Evolutionary conservation across 2,888 invertebrate genomes (phyloP).

Genomic region (Scaeva pyrastri): DNA sequence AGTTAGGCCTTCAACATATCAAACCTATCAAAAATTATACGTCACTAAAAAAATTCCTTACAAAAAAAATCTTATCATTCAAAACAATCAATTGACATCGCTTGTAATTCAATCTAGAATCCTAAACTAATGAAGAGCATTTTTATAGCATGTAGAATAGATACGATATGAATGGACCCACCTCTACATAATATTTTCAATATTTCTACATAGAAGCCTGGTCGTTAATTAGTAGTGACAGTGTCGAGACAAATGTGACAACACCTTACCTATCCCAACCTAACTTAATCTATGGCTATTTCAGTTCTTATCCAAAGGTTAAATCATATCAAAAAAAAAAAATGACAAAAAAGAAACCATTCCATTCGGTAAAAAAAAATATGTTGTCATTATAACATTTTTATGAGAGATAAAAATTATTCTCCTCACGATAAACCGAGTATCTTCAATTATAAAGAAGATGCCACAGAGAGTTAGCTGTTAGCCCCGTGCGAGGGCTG

Average conservation of each 20-base stretch:
- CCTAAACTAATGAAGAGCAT: not conserved
- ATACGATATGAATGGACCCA: constrained; percentile 41
- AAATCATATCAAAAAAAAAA: constrained; percentile 33
- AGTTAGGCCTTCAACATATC: not conserved
- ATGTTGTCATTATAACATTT: constrained; percentile 38
- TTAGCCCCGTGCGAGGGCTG: no score
- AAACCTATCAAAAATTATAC: not conserved
- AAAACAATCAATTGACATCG: constrained; percentile 19
- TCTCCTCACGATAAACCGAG: constrained; percentile 22
- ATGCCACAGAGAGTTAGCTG: not conserved
- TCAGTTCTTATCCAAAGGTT: constrained; percentile 51
- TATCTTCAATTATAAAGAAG: no score
- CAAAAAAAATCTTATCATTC: not conserved
- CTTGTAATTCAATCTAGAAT: constrained; percentile 9
- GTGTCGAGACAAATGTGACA: constrained; percentile 64
- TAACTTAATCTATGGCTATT: not conserved
- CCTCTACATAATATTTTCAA: constrained; percentile 16
- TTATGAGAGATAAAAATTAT: constrained; percentile 48
- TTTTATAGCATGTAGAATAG: no score
- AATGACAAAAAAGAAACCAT: constrained; percentile 20
- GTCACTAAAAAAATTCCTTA: not conserved
- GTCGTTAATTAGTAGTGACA: constrained; percentile 72
- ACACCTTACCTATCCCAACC: constrained; percentile 46
- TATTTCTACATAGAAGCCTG: constrained; percentile 8
- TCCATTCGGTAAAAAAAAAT: constrained; percentile 36